Evolutionary conservation across 2,113 vertebrate genomes (phyloP).

Genomic region (Plotosus lineatus): DNA sequence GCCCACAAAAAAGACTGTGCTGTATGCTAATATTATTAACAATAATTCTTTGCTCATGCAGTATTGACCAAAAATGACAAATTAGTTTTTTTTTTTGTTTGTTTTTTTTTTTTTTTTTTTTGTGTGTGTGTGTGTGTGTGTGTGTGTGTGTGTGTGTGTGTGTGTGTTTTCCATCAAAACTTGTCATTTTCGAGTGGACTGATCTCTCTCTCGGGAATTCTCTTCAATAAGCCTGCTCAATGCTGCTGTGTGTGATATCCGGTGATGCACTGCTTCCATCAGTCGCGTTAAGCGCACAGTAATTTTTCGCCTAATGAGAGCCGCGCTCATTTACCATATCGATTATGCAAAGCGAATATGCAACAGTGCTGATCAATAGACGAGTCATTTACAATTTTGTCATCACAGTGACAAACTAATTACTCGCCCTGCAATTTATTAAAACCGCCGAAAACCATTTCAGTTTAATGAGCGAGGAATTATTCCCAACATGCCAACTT

Average conservation of each 20-base stretch:
- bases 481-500: slow-evolving; percentile 32
- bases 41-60: background rate
- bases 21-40: background rate
- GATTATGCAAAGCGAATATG: slow-evolving; percentile 78
- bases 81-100: no score
- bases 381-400: slow-evolving; percentile 64
- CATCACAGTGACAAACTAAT: slow-evolving; percentile 70
- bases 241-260: slow-evolving; percentile 24
- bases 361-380: slow-evolving; percentile 70
- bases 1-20: background rate
- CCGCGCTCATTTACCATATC: slow-evolving; percentile 67
- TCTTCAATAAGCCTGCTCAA: slow-evolving; percentile 6
- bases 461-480: slow-evolving; percentile 36
- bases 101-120: no score
- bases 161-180: background rate
- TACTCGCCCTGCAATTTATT: slow-evolving; percentile 57
- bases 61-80: background rate
- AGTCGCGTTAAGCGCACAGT: slow-evolving; percentile 36
- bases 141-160: slow-evolving; percentile 1
- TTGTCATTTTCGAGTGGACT: slow-evolving; percentile 14
- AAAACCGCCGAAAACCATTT: slow-evolving; percentile 34
- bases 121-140: slow-evolving; percentile 8
- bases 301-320: slow-evolving; percentile 55
- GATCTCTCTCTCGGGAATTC: slow-evolving; percentile 23
- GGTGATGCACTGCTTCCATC: slow-evolving; percentile 21